These are phyloP conservation scores for Gonatopus flavifemur DNA, from an alignment of 1,140 invertebrate species.

Conservation along the genomic window DNA sequence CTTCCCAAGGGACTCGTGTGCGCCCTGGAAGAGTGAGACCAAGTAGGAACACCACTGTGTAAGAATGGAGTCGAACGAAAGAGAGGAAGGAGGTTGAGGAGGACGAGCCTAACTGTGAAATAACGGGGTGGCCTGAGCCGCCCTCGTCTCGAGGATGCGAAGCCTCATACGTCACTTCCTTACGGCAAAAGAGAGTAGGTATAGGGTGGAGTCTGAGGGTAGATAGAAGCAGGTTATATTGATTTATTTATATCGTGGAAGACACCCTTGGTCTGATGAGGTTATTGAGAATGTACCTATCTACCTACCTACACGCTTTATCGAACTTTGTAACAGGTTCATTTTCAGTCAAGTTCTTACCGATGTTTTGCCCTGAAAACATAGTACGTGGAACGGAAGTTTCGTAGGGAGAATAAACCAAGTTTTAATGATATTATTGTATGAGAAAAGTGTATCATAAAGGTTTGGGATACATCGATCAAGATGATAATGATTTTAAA, in stretches of 20 bases:
- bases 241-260: constrained; percentile 54
- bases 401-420: too few species aligned
- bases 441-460: too few species aligned
- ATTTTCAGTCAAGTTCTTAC: too few species aligned
- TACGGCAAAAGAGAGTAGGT: constrained; percentile 30
- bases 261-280: constrained; percentile 37
- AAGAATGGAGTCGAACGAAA: constrained; percentile 27
- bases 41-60: constrained; percentile 30
- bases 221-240: constrained; percentile 50
- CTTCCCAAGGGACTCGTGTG: constrained; percentile 53
- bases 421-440: too few species aligned
- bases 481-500: too few species aligned
- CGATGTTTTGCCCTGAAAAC: too few species aligned
- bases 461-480: too few species aligned
- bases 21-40: constrained; percentile 33
- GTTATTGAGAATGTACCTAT: constrained; percentile 48
- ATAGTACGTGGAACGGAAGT: too few species aligned
- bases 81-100: constrained; percentile 34
- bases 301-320: constrained; percentile 20
- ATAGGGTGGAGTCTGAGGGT: constrained; percentile 26
- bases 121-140: constrained; percentile 48
- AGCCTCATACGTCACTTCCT: constrained; percentile 52
- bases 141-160: constrained; percentile 40
- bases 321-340: too few species aligned
- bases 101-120: constrained; percentile 56